These are phyloP conservation scores for Pammene aurita DNA, from an alignment of 2,888 invertebrate genomes.

Conservation along the genomic window DNA sequence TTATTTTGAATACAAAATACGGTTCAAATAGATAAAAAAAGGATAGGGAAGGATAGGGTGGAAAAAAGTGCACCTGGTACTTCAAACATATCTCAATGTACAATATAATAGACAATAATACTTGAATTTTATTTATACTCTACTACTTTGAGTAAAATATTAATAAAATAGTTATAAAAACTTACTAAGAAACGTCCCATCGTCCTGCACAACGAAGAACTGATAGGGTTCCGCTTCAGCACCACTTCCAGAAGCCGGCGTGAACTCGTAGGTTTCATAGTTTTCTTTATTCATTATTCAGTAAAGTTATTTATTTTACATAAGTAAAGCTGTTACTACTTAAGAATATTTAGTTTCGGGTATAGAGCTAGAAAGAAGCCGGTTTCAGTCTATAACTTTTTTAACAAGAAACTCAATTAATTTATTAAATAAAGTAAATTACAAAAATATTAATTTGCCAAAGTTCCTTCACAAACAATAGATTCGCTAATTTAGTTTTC, in stretches of 20 bases:
- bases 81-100: too few species aligned
- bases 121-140: too few species aligned
- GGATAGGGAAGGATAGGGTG: too few species aligned
- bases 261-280: slow-evolving; percentile 68
- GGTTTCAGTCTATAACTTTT: not conserved
- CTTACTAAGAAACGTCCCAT: slow-evolving; percentile 68
- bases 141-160: not conserved
- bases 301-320: not conserved
- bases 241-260: slow-evolving; percentile 51
- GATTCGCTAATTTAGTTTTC: not conserved
- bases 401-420: not conserved
- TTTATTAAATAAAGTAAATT: not conserved
- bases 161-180: not conserved
- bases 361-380: not conserved
- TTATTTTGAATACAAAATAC: too few species aligned
- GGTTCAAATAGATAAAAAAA: too few species aligned
- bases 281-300: slow-evolving; percentile 66
- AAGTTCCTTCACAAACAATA: not conserved
- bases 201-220: slow-evolving; percentile 71
- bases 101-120: too few species aligned
- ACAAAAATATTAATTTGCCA: not conserved
- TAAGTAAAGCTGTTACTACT: not conserved
- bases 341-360: not conserved
- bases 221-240: slow-evolving; percentile 59
- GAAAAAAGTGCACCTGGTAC: too few species aligned